Conservation (phyloP, 2,113 vertebrate genomes). For the Parotia lawesii region DNA sequence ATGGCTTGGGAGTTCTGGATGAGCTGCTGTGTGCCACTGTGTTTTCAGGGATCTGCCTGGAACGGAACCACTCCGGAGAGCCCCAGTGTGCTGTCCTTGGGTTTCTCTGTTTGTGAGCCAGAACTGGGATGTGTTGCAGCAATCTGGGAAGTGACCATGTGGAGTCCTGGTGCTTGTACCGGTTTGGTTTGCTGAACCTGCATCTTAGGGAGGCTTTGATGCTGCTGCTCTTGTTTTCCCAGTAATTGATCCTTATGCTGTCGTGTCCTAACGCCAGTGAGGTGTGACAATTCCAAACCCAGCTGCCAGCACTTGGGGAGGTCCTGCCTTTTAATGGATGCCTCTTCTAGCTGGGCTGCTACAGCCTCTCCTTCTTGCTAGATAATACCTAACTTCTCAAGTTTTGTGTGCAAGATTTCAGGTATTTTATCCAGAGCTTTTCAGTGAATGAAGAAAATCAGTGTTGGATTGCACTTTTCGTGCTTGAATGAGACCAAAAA, state of each 20-base stretch:
- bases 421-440: neutral
- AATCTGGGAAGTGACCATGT: neutral
- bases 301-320: neutral
- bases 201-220: neutral
- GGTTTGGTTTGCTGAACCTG: neutral
- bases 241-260: neutral
- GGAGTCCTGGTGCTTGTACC: neutral
- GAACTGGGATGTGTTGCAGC: neutral
- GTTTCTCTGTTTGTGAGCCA: neutral
- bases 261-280: accelerated
- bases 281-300: neutral
- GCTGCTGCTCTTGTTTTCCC: neutral
- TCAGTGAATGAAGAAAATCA: neutral
- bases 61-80: accelerated
- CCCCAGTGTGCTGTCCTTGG: accelerated
- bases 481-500: neutral
- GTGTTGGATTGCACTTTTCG: neutral
- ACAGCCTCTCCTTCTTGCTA: neutral
- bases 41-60: neutral
- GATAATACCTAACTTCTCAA: neutral
- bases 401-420: neutral
- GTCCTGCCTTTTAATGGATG: neutral
- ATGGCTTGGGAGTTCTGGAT: neutral
- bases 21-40: neutral
- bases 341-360: neutral